phyloP scores from a whole-genome alignment of 2,797 vertebrate species.

The Podarcis lilfordi region DNA sequence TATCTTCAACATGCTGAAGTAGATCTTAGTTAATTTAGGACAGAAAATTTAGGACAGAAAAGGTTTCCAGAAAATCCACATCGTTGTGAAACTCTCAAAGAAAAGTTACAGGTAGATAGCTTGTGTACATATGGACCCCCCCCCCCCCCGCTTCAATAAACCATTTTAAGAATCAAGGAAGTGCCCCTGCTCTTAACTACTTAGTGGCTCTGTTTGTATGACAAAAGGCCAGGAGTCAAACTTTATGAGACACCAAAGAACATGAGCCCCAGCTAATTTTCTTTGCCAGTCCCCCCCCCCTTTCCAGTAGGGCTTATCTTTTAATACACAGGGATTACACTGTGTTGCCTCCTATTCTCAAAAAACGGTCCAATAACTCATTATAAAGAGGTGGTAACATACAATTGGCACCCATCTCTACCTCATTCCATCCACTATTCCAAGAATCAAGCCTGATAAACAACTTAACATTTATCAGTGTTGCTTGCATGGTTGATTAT shows the following conservation, averaged over 20 bases:
- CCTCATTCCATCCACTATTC: neutral
- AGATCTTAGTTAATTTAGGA: neutral
- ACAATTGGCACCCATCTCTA: conserved; percentile 12
- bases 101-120: neutral
- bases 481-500: neutral
- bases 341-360: neutral
- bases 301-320: neutral
- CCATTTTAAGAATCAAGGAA: neutral
- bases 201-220: neutral
- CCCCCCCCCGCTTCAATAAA: neutral
- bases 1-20: neutral
- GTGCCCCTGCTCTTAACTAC: neutral
- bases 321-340: neutral
- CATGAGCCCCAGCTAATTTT: neutral
- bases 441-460: conserved; percentile 17
- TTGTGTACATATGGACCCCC: neutral
- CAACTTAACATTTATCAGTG: conserved; percentile 22
- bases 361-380: neutral
- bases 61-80: neutral
- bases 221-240: neutral
- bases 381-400: neutral
- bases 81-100: neutral
- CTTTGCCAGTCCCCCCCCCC: neutral
- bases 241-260: neutral
- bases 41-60: neutral